phyloP scores from a whole-genome alignment of 2,888 invertebrate species.

The Corythucha ciliata region DNA sequence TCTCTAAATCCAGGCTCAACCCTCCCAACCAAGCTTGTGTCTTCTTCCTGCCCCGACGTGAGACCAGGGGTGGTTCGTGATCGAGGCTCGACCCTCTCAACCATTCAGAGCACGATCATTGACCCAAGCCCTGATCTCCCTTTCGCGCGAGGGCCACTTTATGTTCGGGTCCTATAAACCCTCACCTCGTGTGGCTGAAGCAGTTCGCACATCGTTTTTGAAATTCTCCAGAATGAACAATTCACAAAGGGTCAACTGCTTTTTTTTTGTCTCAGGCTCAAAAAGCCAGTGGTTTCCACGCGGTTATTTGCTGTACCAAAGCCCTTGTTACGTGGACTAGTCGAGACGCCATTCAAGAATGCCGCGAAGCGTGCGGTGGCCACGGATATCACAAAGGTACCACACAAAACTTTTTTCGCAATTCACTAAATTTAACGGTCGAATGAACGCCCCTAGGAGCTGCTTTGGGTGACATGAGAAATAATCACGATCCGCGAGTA shows the following conservation, averaged over 20 bases:
- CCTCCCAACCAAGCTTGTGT: no score
- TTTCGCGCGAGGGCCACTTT: no score
- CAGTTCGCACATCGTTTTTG: no score
- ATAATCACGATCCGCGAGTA: slow-evolving; percentile 79
- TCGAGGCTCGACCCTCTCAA: no score
- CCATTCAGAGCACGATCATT: no score
- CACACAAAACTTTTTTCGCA: background rate
- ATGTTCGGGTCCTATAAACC: no score
- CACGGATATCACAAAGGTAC: slow-evolving; percentile 67
- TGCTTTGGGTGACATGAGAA: slow-evolving; percentile 59
- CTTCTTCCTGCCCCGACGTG: no score
- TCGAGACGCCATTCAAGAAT: slow-evolving; percentile 66
- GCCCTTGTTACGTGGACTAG: slow-evolving; percentile 68
- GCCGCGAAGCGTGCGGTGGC: slow-evolving; percentile 79
- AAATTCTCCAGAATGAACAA: background rate
- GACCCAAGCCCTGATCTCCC: no score
- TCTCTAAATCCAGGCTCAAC: no score
- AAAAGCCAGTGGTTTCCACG: slow-evolving; percentile 56
- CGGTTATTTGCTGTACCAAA: slow-evolving; percentile 57
- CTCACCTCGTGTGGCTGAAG: no score
- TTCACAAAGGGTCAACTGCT: background rate
- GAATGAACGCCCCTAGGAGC: slow-evolving; percentile 18
- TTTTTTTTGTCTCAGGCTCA: slow-evolving; percentile 21
- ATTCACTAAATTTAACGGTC: background rate
- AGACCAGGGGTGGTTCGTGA: no score